Evolutionary conservation across 2,797 vertebrate species (phyloP).

Genomic region (Columba guinea): DNA sequence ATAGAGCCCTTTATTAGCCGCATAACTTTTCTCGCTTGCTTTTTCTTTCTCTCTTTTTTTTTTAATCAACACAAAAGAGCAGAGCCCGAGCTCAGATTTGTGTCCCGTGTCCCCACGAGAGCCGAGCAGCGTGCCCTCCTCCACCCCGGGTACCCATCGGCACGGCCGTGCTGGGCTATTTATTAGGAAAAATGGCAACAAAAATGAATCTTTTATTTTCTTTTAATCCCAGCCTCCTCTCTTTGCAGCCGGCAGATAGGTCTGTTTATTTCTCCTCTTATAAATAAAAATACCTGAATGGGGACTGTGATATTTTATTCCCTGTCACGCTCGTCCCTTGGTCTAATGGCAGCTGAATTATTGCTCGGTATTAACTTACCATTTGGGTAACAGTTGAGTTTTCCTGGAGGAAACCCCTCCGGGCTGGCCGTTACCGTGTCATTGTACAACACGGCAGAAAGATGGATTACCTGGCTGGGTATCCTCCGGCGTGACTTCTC

Average conservation of each 20-base stretch:
- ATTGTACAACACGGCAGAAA: slow-evolving; percentile 25
- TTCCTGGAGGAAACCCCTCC: slow-evolving; percentile 52
- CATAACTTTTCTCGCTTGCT: slow-evolving; percentile 53
- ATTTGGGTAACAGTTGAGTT: slow-evolving; percentile 54
- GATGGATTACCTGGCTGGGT: slow-evolving; percentile 48
- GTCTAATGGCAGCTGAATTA: not conserved
- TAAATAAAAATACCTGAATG: slow-evolving; percentile 33
- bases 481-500: slow-evolving; percentile 20
- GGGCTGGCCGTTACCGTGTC: slow-evolving; percentile 35
- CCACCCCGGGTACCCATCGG: not conserved
- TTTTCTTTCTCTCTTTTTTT: not conserved
- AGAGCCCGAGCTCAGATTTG: slow-evolving; percentile 21
- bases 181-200: slow-evolving; percentile 31
- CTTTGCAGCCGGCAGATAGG: not conserved
- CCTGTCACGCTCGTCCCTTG: not conserved
- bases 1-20: slow-evolving; percentile 60
- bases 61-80: slow-evolving; percentile 18
- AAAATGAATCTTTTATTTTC: not conserved
- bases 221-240: not conserved
- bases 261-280: not conserved
- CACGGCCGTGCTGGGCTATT: not conserved
- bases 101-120: not conserved
- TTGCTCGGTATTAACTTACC: slow-evolving; percentile 23
- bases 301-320: not conserved
- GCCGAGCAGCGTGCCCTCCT: not conserved